Base-by-base conservation (phyloP, 2,888 invertebrate species). In the Ophion costatus region DNA sequence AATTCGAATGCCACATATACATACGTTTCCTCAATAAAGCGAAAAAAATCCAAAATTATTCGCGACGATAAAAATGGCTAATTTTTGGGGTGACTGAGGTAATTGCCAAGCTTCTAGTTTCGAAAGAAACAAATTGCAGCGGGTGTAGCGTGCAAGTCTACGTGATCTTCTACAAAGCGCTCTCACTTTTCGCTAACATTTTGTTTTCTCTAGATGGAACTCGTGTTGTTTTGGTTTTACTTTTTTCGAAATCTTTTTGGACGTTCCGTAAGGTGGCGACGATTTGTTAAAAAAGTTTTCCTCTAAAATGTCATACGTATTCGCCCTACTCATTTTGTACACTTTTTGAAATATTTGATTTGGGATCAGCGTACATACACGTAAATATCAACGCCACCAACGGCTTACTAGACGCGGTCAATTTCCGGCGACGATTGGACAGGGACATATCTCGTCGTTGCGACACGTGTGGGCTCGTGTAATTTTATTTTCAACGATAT, bases 361-460 rank as follows among this genome's bases (percentile, higher is more conserved):
- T 17, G 14, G 14, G 3, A 45, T 38, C 45, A 14, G 14, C 45
- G 45, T 14, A 17, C 14, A 14, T 45, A 14, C 14, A 45, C 14
- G 14, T 45, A 45, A 0, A 45, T 78, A 59, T 71, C 33, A 45
- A 69, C 82, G 61, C 10, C 78, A 77, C 45, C 67, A 67, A 70
- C 38, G 57, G 10, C 57, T 29, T 74, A 75, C 73, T 64, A 82
- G 38, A 11, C 45, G 61, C 64, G 20, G n/a, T 66, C 64, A 63
- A 80, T 83, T 85, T 86, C 77, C 33, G 61, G 71, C 74, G 82
- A 86, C 85, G 88, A 88, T 88, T 83, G 86, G 82, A 77, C 42
- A 14, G 7, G 3, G 10, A 45, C 1, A 14, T 14, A 45, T 45
- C 10, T 11, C 45, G 45, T 45, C 45, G 14, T 14, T 14, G 14